Evolutionary conservation across 1,140 invertebrate genomes (phyloP).

Genomic region (Caerostris darwini): DNA sequence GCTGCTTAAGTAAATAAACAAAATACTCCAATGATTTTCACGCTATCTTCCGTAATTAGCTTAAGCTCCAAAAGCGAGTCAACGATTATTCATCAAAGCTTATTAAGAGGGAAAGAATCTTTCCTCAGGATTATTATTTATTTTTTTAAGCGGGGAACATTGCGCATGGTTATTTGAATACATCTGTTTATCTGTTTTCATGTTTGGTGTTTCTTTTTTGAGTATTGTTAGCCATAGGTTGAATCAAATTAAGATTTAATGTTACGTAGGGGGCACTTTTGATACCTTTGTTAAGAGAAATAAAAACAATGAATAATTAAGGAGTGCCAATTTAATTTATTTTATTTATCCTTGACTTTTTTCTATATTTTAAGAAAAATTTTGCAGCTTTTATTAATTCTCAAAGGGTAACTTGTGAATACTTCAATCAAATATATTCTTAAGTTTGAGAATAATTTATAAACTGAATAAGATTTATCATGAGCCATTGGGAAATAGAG

Average conservation of each 20-base stretch:
- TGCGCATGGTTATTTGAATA: slow-evolving; percentile 14
- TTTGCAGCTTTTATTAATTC: no score
- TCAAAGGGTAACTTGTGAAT: no score
- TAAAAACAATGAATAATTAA: neutral
- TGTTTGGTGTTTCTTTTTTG: neutral
- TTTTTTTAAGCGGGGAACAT: neutral
- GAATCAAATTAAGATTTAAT: neutral
- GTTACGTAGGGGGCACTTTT: neutral
- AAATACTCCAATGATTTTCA: slow-evolving; percentile 44
- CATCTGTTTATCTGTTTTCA: neutral
- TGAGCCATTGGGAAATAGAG: no score
- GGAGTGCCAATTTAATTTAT: no score
- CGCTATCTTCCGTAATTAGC: slow-evolving; percentile 21
- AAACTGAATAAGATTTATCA: no score
- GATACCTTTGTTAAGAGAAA: neutral
- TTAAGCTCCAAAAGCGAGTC: slow-evolving; percentile 41
- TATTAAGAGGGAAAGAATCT: slow-evolving; percentile 35
- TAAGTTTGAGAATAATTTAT: no score
- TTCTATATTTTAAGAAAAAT: no score
- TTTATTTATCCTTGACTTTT: no score
- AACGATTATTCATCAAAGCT: slow-evolving; percentile 56
- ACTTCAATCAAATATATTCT: no score
- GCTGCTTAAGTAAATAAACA: slow-evolving; percentile 50
- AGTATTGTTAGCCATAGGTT: neutral
- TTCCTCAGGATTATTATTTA: slow-evolving; percentile 7